phyloP scores from a whole-genome alignment of 2,888 invertebrate species.

The Sipha maydis region DNA sequence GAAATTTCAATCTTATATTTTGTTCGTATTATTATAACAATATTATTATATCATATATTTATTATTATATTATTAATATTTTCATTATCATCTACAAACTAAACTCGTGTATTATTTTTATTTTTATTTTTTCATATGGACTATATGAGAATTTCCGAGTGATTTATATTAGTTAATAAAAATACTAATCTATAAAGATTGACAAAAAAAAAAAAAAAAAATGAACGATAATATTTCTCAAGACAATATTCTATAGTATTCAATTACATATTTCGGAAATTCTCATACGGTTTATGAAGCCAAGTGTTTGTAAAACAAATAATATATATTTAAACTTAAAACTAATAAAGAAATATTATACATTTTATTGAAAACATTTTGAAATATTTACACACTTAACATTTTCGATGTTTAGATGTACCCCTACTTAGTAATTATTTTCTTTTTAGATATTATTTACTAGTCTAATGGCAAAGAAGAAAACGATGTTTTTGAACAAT shows the following conservation, averaged over 20 bases:
- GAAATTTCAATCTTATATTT: not conserved
- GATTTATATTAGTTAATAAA: not conserved
- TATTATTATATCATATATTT: not conserved
- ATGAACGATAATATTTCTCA: not conserved
- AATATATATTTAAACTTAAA: slow-evolving; percentile 22
- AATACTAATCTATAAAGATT: not conserved
- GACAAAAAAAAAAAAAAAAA: not conserved
- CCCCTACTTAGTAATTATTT: not conserved
- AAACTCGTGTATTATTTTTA: not conserved
- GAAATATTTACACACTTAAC: not conserved
- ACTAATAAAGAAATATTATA: slow-evolving; percentile 40
- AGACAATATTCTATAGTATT: not conserved
- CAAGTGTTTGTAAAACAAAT: not conserved
- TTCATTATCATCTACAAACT: not conserved
- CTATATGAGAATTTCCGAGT: slow-evolving; percentile 20
- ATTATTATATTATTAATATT: not conserved
- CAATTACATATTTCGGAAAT: slow-evolving; percentile 15
- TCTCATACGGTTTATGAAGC: slow-evolving; percentile 7
- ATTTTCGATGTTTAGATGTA: not conserved
- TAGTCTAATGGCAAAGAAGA: not conserved
- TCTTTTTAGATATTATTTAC: not conserved
- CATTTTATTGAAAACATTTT: slow-evolving; percentile 13
- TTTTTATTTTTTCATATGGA: not conserved
- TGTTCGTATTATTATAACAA: not conserved
- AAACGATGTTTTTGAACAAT: not conserved